Base-by-base conservation (phyloP, 2,113 vertebrate species). In the Tonatia bakeri region DNA sequence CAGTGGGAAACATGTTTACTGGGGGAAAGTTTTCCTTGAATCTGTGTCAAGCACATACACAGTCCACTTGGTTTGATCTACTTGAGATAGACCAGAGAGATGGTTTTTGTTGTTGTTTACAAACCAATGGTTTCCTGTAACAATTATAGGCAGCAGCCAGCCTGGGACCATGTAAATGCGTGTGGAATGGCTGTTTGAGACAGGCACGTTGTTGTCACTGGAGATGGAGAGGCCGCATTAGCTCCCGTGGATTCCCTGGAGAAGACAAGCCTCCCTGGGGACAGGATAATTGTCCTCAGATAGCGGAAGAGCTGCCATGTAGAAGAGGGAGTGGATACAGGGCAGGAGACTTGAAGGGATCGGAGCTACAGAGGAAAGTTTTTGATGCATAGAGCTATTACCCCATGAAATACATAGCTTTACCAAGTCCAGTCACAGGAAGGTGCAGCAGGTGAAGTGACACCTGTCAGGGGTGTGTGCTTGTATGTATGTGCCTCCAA, bases 151-250 rank as follows among this genome's bases (percentile, higher is more conserved):
- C 65, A 95, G 92, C 88, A 95, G 88, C 76, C 77, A 85, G 81
- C 88, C 89, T 89, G 95, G 95, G 95, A 96, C 94, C 86, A 38
- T 95, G 96, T 96, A 93, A 95, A 83, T 88, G 87, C 54, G 40
- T 61, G 86, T 93, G 79, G 67, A 95, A 89, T 82, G 69, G 80
- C 93, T 97, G 95, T 97, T 92, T 38, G 77, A 95, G 86, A 80
- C 81, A 96, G 77, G 73, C 72, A 31, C 0, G 14, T 64, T 93
- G 82, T 93, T 96, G 95, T 97, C 97, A 95, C 81, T 69, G 56
- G 95, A 96, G 93, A 97, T 91, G 77, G 88, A 97, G 93, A 80
- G 94, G 43, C 36, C 82, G 56, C 84, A 94, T 91, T 95, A 91
- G 64, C 83, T 91, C 20, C 4, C 40, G 64, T 91, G 83, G 45